phyloP scores from a whole-genome alignment of 2,113 vertebrate species.

The Semnornis frantzii region DNA sequence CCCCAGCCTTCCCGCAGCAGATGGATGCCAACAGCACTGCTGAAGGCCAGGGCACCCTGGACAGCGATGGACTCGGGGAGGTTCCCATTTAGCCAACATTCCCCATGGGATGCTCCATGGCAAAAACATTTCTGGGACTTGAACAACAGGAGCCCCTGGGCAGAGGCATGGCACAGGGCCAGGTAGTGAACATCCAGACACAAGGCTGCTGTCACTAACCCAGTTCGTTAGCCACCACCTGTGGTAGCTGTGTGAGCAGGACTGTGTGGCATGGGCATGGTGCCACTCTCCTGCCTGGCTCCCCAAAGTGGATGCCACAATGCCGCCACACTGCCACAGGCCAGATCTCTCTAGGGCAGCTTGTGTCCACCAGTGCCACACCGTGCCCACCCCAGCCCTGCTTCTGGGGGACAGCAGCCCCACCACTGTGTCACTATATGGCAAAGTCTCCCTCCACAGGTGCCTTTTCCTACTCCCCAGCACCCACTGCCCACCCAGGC shows the following conservation, averaged over 20 bases:
- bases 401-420: neutral
- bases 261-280: rapidly evolving
- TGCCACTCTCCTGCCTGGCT: neutral
- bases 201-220: neutral
- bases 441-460: constrained; percentile 4
- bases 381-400: neutral
- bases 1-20: neutral
- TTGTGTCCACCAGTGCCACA: rapidly evolving
- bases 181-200: neutral
- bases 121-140: neutral
- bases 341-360: neutral
- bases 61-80: neutral
- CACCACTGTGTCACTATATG: rapidly evolving
- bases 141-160: rapidly evolving
- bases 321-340: rapidly evolving
- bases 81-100: neutral
- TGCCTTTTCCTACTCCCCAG: constrained; percentile 27
- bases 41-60: neutral
- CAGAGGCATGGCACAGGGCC: rapidly evolving
- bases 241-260: rapidly evolving
- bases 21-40: too few species aligned
- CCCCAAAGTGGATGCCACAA: neutral
- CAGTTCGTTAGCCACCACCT: rapidly evolving
- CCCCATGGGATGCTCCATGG: neutral
- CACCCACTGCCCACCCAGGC: neutral